phyloP scores from a whole-genome alignment of 1,140 invertebrate species.

The Lethocerus indicus region DNA sequence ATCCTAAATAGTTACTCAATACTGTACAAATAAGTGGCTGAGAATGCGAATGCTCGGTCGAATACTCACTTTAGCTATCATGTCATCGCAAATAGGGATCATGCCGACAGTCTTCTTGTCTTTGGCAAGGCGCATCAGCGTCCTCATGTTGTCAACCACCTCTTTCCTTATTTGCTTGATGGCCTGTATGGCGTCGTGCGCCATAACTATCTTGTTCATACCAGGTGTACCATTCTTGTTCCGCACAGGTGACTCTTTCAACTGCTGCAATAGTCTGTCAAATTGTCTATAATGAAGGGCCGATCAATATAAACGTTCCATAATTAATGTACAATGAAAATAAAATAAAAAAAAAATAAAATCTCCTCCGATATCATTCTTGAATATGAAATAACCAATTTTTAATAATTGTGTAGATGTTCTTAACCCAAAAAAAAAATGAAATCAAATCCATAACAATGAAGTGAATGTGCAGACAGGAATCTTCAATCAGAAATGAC shows the following conservation, averaged over 20 bases:
- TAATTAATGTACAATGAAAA: no score
- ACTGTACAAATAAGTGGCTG: no score
- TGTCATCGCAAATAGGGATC: slow-evolving; percentile 59
- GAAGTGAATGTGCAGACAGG: no score
- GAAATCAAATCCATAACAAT: no score
- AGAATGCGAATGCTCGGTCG: no score
- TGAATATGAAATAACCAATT: neutral
- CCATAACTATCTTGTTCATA: slow-evolving; percentile 56
- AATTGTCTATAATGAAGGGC: no score
- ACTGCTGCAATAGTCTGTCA: slow-evolving; percentile 56
- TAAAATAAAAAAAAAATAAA: no score
- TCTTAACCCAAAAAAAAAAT: no score
- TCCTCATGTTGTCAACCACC: slow-evolving; percentile 59
- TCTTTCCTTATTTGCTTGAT: slow-evolving; percentile 60
- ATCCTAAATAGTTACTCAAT: no score
- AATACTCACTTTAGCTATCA: slow-evolving; percentile 50
- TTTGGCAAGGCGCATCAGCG: slow-evolving; percentile 49
- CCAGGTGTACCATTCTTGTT: slow-evolving; percentile 37
- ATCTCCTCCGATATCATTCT: neutral
- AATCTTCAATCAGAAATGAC: no score
- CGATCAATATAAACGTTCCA: no score
- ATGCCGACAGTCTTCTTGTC: slow-evolving; percentile 52
- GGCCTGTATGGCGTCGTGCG: slow-evolving; percentile 61
- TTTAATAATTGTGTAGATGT: no score
- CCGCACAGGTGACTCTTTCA: slow-evolving; percentile 56